These are phyloP conservation scores for Achatina immaculata DNA, from an alignment of 1,140 invertebrate genomes.

Conservation along the genomic window DNA sequence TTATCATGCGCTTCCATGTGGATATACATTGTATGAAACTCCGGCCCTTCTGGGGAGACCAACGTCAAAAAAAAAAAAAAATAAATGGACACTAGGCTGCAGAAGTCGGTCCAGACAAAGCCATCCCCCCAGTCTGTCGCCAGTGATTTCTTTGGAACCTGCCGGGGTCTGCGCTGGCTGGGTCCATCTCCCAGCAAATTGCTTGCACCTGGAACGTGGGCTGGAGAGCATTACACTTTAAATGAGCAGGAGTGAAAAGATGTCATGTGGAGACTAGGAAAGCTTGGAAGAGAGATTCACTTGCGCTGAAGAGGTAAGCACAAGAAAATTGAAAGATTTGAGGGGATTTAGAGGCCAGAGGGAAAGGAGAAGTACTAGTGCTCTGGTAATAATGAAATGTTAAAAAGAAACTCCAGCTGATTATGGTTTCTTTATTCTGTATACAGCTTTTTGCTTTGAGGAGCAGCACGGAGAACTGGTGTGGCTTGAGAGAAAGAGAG, in stretches of 20 bases:
- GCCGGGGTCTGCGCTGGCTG: not conserved
- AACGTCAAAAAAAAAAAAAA: too few relatives aligned
- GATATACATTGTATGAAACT: too few relatives aligned
- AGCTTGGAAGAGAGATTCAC: not conserved
- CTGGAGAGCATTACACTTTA: not conserved
- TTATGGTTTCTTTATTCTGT: too few relatives aligned
- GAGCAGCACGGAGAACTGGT: too few relatives aligned
- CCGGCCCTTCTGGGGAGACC: too few relatives aligned
- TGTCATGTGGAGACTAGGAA: not conserved
- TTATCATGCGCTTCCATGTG: too few relatives aligned
- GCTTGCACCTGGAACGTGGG: slow-evolving; percentile 10
- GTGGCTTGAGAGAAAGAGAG: too few relatives aligned
- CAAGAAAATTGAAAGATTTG: not conserved
- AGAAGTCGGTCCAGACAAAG: not conserved
- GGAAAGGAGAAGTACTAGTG: not conserved
- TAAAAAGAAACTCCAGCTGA: too few relatives aligned
- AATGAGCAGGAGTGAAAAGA: not conserved
- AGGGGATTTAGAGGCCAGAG: not conserved
- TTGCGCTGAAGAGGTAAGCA: not conserved
- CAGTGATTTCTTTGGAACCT: not conserved
- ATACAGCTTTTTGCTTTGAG: too few relatives aligned
- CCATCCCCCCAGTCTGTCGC: too few relatives aligned
- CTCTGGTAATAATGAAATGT: not conserved
- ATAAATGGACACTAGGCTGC: not conserved
- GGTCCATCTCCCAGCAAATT: slow-evolving; percentile 8